Base-by-base conservation (phyloP, 2,888 invertebrate genomes). In the Crocallis elinguaria region DNA sequence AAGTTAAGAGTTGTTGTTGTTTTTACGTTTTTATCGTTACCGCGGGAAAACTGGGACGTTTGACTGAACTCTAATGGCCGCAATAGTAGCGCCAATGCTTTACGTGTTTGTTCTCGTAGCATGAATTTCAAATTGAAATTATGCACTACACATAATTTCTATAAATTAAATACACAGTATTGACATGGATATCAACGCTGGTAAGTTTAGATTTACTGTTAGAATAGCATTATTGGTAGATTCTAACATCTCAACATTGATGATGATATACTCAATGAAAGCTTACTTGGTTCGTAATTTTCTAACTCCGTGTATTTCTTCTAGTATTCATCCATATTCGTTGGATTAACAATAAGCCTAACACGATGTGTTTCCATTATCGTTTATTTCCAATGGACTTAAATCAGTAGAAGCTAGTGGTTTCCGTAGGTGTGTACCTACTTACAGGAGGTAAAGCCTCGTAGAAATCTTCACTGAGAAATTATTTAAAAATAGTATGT, bases 41-140 rank as follows among this genome's bases (percentile, higher is more conserved):
- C 90, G 90, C 90, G 90, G 90, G 90, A 90, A 90, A 90, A 86
- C 80, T 81, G 51, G 82, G 75, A 87, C 87, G 86, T 88, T 87
- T 85, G 86, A 87, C 83, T 85, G 59, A 58, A 77, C 80, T 79
- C 62, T 89, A 90, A 91, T 91, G 91, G 91, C 91, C 91, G 91
- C 91, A 88, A 81, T 82, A n/a, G n/a, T n/a, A 89, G 88, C 89
- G 88, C 88, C 88, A 89, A 89, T 89, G 86, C 88, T 81, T 79
- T 82, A 82, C 79, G 81, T 88, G 86, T 88, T 86, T 86, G 84
- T 75, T 80, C 78, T 64, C 73, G 62, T 58, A 73, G 66, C 70
- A 80, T 85, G 80, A 82, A 81, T 73, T 78, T 73, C 68, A 66
- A 75, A 61, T 73, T 66, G 63, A 67, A 75, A 77, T 56, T 76